Evolutionary conservation across 2,888 invertebrate species (phyloP), one percentile per base, ranked within the genome.

Genomic region (Stictocephala bisonia): DNA sequence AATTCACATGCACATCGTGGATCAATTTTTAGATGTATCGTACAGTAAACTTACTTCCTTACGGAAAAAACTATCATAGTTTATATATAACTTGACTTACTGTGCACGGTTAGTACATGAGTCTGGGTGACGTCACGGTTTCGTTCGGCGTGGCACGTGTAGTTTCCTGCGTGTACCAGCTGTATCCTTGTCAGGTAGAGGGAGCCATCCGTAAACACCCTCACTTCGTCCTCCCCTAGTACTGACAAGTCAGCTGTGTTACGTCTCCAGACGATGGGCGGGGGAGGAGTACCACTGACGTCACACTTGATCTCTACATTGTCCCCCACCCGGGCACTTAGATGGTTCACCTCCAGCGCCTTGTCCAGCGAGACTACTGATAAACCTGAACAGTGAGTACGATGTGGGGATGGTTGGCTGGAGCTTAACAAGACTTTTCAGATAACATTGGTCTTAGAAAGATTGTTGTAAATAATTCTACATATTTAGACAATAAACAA

Each of bases 251-350:
- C 90, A 35, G 89, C 86, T 27, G 87, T 88, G 82, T 91, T 89
- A 74, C 92, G 86, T 75, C 88, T 86, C 93, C 93, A 93, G 53
- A 92, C 87, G 68, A 92, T 88, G 15, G 90, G 90, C 1, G 90
- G 89, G 6, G 89, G 88, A 13, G 91, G 91, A 20, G 89, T 89
- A 15, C 90, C 91, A 24, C 88, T 89, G 60, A 92, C 90, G 83
- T 92, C 92, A 83, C 93, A 93, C 82, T 91, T 91, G 79, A 93
- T 89, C 83, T 92, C 92, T 67, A 93, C 89, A 82, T 92, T 92
- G 83, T 92, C 92, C 27, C 91, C 91, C 18, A 91, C 90, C 60
- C 90, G 86, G 2, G 91, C 91, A 31, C 90, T 87, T 74, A 92
- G 86, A 79, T 89, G 89, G 82, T 91, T 91, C 66, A 89, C 87